phyloP scores from a whole-genome alignment of 2,113 vertebrate genomes.

The Pholis gunnellus region DNA sequence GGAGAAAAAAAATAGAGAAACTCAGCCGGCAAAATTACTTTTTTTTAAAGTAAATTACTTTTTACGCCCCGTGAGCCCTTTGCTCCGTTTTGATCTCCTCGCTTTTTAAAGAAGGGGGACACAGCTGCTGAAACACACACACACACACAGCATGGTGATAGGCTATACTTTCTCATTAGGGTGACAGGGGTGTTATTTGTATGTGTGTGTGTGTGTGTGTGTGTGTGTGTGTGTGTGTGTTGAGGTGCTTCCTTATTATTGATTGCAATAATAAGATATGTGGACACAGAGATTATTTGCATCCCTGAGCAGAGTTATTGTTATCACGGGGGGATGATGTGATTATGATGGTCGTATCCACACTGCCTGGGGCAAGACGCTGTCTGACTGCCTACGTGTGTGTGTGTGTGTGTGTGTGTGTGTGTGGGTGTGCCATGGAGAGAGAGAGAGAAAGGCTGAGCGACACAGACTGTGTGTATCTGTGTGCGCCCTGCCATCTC shows the following conservation, averaged over 20 bases:
- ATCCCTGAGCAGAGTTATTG: slow-evolving; percentile 84
- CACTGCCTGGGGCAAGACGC: slow-evolving; percentile 72
- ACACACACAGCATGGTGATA: slow-evolving; percentile 54
- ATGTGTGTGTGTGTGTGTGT: slow-evolving; percentile 56
- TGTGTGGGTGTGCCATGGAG: neutral
- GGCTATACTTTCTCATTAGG: slow-evolving; percentile 81
- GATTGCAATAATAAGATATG: slow-evolving; percentile 85
- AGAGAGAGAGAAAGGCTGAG: slow-evolving; percentile 30
- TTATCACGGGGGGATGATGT: slow-evolving; percentile 79
- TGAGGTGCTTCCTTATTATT: slow-evolving; percentile 77
- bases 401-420: slow-evolving; percentile 23
- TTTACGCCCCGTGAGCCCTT: slow-evolving; percentile 70
- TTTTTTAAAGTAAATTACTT: slow-evolving; percentile 67
- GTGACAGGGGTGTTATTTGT: slow-evolving; percentile 74
- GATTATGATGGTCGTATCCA: slow-evolving; percentile 81
- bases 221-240: slow-evolving; percentile 57
- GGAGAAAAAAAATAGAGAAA: slow-evolving; percentile 8
- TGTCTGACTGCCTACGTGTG: slow-evolving; percentile 62
- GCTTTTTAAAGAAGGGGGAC: slow-evolving; percentile 55
- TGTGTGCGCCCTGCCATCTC: slow-evolving; percentile 67
- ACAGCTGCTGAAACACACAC: slow-evolving; percentile 63
- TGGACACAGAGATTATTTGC: slow-evolving; percentile 84
- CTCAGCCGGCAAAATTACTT: slow-evolving; percentile 54
- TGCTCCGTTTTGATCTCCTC: slow-evolving; percentile 61
- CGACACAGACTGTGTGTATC: slow-evolving; percentile 42